Base-by-base conservation (phyloP, 2,797 vertebrate species). In the Helarctos malayanus region DNA sequence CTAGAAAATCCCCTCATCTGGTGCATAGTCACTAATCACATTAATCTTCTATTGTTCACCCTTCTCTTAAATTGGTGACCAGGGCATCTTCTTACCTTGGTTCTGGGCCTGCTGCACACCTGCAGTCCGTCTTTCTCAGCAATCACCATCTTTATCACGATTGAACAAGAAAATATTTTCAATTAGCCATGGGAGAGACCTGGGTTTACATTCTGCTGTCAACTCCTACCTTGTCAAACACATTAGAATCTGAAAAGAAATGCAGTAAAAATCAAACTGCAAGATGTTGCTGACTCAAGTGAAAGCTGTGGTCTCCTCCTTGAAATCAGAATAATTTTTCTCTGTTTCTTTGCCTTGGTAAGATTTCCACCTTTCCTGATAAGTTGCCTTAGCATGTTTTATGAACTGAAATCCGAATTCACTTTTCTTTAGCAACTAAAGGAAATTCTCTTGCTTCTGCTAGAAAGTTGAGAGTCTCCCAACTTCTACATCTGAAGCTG, bases 401-500 rank as follows among this genome's bases (percentile, higher is more conserved):
- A 91, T 56, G 41, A 93, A 73, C 56, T 80, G 57, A 88, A 96
- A 92, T 92, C 92, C 56, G 61, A 78, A 93, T 93, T 95, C 78
- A 41, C 83, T 92, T 96, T 93, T 80, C 95, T 87, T 94, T 35
- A 91, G 91, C 92, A 94, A 47, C 35, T 35, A 52, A 49, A 76
- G 45, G 15, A 96, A 78, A 90, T 76, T 87, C 83, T 81, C 91
- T 83, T 85, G 27, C 65, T 94, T 96, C 84, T 97, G 19, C 56
- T 25, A 11, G 41, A 65, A 49, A 79, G n/a, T 59, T 73, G 63
- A 13, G 71, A 90, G 68, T 94, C 91, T 89, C 21, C 75, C 78
- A 97, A 95, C 45, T 83, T 86, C 93, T 82, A 49, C 1, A 85
- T 94, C 89, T 96, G 92, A 97, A 86, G 83, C 80, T 75, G 2